Conservation (phyloP, 2,113 vertebrate genomes). For the Tetrax tetrax region DNA sequence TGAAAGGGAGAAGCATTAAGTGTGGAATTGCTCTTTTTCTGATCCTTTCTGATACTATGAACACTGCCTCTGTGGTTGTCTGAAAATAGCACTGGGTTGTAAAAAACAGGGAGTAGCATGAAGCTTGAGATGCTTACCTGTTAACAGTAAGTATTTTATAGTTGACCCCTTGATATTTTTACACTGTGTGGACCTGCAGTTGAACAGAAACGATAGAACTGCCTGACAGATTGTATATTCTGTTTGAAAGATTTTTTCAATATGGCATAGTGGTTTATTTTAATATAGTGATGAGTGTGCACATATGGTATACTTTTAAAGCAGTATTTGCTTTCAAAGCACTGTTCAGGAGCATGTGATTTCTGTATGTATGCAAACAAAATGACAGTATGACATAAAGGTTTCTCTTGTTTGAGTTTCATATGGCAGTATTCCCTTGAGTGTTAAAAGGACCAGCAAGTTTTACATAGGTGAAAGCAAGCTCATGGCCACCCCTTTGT, state of each 20-base stretch:
- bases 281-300: background rate
- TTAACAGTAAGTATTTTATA: background rate
- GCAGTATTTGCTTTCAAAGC: background rate
- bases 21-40: background rate
- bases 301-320: background rate
- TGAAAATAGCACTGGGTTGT: background rate
- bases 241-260: constrained; percentile 49
- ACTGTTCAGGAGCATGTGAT: background rate
- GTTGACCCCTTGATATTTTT: background rate
- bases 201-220: constrained; percentile 13
- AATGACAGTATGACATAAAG: background rate
- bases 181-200: background rate
- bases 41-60: background rate
- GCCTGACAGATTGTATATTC: constrained; percentile 38
- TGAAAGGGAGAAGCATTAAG: background rate
- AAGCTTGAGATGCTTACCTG: background rate
- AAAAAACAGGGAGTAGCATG: background rate
- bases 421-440: background rate
- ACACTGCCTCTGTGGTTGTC: background rate
- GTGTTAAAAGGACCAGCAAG: background rate
- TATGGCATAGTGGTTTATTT: constrained; percentile 31
- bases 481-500: background rate
- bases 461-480: background rate
- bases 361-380: background rate
- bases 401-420: background rate